Evolutionary conservation across 64 coral and sea anemone species (phyloP).

Genomic region (Pocillopora damicornis): DNA sequence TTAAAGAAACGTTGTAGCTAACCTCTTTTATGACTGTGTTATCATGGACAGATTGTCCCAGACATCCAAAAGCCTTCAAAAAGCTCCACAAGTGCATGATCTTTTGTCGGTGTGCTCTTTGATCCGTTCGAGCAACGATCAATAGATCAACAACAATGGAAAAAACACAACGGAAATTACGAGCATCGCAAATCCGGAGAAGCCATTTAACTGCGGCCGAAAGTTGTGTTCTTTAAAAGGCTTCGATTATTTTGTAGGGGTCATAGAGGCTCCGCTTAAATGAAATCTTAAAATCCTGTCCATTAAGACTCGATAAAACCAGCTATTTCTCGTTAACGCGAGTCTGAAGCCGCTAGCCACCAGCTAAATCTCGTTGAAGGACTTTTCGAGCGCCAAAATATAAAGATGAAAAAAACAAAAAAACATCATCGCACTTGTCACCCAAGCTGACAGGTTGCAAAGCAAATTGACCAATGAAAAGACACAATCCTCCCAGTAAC

Average conservation of each 20-base stretch:
- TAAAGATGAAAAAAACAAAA: neutral
- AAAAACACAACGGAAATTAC: neutral
- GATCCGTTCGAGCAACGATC: conserved; percentile 9
- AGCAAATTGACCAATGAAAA: neutral
- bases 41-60: neutral
- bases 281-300: neutral
- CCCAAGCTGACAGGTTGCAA: neutral
- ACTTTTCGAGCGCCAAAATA: conserved; percentile 4
- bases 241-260: neutral
- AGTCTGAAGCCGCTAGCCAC: conserved; percentile 26
- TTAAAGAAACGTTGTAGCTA: conserved; percentile 3
- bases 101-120: conserved; percentile 15
- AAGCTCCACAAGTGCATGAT: conserved; percentile 27
- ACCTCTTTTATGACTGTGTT: conserved; percentile 4
- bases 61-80: conserved; percentile 12
- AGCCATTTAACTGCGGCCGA: neutral
- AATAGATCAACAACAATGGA: neutral
- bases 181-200: neutral
- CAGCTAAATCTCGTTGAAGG: neutral
- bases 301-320: neutral
- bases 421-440: neutral
- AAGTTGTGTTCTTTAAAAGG: neutral
- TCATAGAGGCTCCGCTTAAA: neutral
- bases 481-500: neutral
- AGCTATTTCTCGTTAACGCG: neutral